Conservation (phyloP, 2,797 vertebrate genomes). For the Xyrichtys novacula region DNA sequence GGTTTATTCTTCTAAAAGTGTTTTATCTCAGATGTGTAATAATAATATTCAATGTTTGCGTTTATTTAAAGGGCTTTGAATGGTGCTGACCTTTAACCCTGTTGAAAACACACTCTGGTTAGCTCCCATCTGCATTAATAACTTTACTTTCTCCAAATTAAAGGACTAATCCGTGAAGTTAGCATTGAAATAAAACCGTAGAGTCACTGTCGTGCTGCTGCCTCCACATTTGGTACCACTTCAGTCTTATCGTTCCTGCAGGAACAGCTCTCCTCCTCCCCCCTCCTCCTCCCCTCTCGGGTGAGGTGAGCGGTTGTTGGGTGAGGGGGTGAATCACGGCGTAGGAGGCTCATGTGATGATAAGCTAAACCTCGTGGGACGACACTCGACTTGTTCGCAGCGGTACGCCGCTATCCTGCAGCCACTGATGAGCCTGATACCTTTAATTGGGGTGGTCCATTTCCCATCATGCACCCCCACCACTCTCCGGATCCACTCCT, state of each 20-base stretch:
- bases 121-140: no score
- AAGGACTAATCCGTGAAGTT: no score
- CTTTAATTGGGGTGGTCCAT: slow-evolving; percentile 84
- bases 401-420: slow-evolving; percentile 57
- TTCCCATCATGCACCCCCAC: slow-evolving; percentile 43
- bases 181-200: no score
- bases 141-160: no score
- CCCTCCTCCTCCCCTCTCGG: slow-evolving; percentile 16
- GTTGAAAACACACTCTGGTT: no score
- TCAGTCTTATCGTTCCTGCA: slow-evolving; percentile 45
- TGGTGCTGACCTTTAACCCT: no score
- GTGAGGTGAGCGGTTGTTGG: slow-evolving; percentile 44
- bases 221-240: slow-evolving; percentile 19
- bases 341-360: slow-evolving; percentile 60
- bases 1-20: no score
- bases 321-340: slow-evolving; percentile 23
- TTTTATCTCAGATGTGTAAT: no score
- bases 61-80: no score
- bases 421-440: slow-evolving; percentile 79
- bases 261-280: slow-evolving; percentile 3
- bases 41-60: no score
- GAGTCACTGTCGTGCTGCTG: no score
- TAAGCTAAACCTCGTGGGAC: slow-evolving; percentile 75
- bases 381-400: slow-evolving; percentile 65
- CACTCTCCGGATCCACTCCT: slow-evolving; percentile 45